phyloP scores from a whole-genome alignment of 2,888 invertebrate genomes.

The Apocheima hispidaria region DNA sequence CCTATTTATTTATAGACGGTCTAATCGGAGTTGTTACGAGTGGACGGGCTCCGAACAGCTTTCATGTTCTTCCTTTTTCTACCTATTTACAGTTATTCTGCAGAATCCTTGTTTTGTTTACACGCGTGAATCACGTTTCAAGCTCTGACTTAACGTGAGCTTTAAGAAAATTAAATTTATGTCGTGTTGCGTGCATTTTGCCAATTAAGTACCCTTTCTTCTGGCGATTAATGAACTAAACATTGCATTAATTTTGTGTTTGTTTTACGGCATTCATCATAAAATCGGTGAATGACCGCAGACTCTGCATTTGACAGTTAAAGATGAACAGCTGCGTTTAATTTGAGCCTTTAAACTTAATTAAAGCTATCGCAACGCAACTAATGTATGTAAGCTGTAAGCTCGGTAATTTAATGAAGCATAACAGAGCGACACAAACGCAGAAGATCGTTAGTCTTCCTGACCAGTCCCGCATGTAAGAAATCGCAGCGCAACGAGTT shows the following conservation, averaged over 20 bases:
- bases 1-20: constrained; percentile 68
- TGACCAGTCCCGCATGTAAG: constrained; percentile 30
- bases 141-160: constrained; percentile 63
- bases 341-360: constrained; percentile 26
- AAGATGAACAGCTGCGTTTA: constrained; percentile 36
- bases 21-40: constrained; percentile 69
- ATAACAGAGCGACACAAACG: not conserved
- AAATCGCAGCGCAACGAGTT: constrained; percentile 41
- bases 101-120: constrained; percentile 72
- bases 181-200: constrained; percentile 45
- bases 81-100: constrained; percentile 69
- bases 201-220: constrained; percentile 43
- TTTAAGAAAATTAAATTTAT: constrained; percentile 56
- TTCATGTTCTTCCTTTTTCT: constrained; percentile 76
- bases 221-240: constrained; percentile 32
- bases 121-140: constrained; percentile 72
- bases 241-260: constrained; percentile 28
- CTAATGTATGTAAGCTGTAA: constrained; percentile 14
- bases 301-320: constrained; percentile 28
- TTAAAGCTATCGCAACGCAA: constrained; percentile 12
- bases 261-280: constrained; percentile 31
- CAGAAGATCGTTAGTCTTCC: constrained; percentile 19
- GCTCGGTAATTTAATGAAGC: constrained; percentile 14
- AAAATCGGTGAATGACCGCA: constrained; percentile 27
- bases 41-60: constrained; percentile 63